These are phyloP conservation scores for Abrostola tripartita DNA, from an alignment of 2,888 invertebrate species.

Conservation along the genomic window DNA sequence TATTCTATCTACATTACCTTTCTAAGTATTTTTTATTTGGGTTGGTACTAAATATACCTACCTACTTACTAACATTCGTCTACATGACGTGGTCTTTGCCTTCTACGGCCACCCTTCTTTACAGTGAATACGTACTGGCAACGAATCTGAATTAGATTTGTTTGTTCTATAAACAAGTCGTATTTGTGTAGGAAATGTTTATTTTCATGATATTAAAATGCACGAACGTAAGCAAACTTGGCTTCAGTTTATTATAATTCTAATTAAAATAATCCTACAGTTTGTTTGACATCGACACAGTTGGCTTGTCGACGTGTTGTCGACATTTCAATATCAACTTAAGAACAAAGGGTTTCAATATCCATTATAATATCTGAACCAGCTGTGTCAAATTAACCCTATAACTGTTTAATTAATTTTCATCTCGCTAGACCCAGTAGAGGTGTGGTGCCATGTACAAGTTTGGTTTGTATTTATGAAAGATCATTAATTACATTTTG, in stretches of 20 bases:
- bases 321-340: constrained; percentile 58
- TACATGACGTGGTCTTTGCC: too few species aligned
- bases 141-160: too few species aligned
- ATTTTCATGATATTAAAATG: not conserved
- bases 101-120: too few species aligned
- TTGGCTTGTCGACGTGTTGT: constrained; percentile 37
- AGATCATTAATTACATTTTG: constrained; percentile 26
- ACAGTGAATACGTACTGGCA: too few species aligned
- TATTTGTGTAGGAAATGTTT: not conserved
- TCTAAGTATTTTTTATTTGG: too few species aligned
- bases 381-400: constrained; percentile 73
- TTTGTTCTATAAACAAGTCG: too few species aligned
- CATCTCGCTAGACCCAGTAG: constrained; percentile 54
- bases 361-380: constrained; percentile 68
- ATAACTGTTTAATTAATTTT: constrained; percentile 76
- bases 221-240: not conserved
- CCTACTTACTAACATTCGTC: too few species aligned
- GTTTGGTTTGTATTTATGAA: constrained; percentile 21
- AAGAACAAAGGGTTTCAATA: constrained; percentile 68
- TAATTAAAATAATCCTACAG: constrained; percentile 34
- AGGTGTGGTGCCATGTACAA: constrained; percentile 38
- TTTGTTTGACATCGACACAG: constrained; percentile 32
- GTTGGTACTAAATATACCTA: too few species aligned
- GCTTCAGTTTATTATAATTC: constrained; percentile 12
- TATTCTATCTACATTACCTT: too few species aligned